These are phyloP conservation scores for Borostomias antarcticus DNA, from an alignment of 2,797 vertebrate species.

Conservation along the genomic window DNA sequence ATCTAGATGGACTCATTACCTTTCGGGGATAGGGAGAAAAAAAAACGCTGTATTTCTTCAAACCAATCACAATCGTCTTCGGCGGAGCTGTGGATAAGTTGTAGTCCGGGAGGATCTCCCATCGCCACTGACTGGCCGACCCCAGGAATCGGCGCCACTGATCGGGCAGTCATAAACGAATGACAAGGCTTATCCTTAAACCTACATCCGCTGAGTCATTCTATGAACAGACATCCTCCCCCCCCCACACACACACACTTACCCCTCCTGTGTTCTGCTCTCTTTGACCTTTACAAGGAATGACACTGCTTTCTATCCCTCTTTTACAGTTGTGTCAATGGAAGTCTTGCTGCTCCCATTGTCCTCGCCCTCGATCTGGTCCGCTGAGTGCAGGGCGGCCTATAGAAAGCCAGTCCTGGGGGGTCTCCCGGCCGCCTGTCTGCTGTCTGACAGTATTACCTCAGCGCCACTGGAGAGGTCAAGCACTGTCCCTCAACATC, in stretches of 20 bases:
- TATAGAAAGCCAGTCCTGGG: slow-evolving; percentile 65
- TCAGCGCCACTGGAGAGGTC: slow-evolving; percentile 67
- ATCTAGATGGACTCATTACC: too few relatives aligned
- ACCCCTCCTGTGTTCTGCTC: not conserved
- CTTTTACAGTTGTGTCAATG: slow-evolving; percentile 67
- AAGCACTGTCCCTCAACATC: slow-evolving; percentile 64
- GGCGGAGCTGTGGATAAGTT: too few relatives aligned
- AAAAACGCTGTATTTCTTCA: too few relatives aligned
- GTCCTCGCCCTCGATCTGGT: slow-evolving; percentile 70
- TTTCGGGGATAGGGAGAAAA: too few relatives aligned
- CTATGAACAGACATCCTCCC: slow-evolving; percentile 19
- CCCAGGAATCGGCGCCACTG: too few relatives aligned
- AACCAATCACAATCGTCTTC: too few relatives aligned
- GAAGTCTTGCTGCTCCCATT: slow-evolving; percentile 63
- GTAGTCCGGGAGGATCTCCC: too few relatives aligned
- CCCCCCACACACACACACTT: not conserved
- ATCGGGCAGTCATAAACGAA: too few relatives aligned
- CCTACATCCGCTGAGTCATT: too few relatives aligned
- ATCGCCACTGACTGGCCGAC: too few relatives aligned
- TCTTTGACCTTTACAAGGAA: slow-evolving; percentile 59
- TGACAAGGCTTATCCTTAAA: too few relatives aligned
- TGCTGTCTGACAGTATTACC: slow-evolving; percentile 69
- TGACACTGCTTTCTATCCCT: slow-evolving; percentile 45
- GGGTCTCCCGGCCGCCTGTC: slow-evolving; percentile 63
- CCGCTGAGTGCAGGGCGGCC: slow-evolving; percentile 56